A percentile compares a stretch with the other conserved stretches of the same genome.
These are phyloP conservation scores for Melanotaenia trifasciata DNA, from an alignment of 2,797 vertebrate genomes.

Conservation along the genomic window DNA sequence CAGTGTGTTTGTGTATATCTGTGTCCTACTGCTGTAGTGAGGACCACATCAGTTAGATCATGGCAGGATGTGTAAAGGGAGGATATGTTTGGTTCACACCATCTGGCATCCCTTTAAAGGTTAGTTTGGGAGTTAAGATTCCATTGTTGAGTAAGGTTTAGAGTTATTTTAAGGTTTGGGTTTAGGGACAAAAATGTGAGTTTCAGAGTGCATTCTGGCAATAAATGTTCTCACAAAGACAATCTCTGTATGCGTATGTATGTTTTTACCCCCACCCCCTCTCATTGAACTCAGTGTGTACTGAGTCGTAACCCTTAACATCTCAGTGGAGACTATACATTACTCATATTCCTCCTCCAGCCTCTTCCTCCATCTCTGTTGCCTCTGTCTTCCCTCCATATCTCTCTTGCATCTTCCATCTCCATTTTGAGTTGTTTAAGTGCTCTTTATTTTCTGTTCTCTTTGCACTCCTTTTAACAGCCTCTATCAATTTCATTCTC, in stretches of 20 bases:
- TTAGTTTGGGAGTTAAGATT: not conserved
- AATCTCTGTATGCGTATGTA: not conserved
- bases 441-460: not conserved
- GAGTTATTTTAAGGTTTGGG: not conserved
- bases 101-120: not conserved
- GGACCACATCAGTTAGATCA: not conserved
- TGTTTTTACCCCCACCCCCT: conserved; percentile 1
- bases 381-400: conserved; percentile 1
- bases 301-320: conserved; percentile 35
- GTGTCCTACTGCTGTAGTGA: not conserved
- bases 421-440: not conserved
- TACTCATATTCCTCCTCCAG: conserved; percentile 35
- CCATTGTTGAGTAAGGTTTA: not conserved
- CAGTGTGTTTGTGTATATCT: conserved; percentile 1
- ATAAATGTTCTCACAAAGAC: not conserved
- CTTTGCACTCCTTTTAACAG: not conserved
- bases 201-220: not conserved
- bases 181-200: not conserved
- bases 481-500: not conserved
- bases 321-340: conserved; percentile 29
- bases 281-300: conserved; percentile 33
- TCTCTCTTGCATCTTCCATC: not conserved
- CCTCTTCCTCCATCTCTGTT: conserved; percentile 7
- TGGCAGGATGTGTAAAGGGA: not conserved
- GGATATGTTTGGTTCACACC: not conserved